Base-by-base conservation (phyloP, 2,797 vertebrate genomes). In the Phoeniculus purpureus region DNA sequence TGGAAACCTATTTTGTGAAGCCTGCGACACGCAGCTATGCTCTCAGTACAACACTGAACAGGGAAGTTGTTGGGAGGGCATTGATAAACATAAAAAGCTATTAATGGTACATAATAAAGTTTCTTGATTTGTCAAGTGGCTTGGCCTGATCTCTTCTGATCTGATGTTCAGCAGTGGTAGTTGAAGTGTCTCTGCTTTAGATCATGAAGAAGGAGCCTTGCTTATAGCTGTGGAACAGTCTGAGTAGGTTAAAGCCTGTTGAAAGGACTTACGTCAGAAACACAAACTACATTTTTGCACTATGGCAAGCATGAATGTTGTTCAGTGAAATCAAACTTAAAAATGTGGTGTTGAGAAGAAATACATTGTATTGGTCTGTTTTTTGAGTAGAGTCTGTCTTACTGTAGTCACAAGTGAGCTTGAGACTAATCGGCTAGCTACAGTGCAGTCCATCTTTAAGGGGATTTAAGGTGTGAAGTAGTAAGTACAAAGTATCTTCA, bases 1-100 rank as follows among this genome's bases (percentile, higher is more conserved):
- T 75, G 81, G 75, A 93, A 94, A 72, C 72, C 54, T 68, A 15
- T 50, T 87, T 84, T 68, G 22, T 32, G 26, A 58, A 14, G 13
- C 59, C 66, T 60, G 58, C 18, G 67, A 14, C 32, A 6, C 17
- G 50, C 55, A 71, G 61, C 15, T 74, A 27, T 12, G 4, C 47
- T 76, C 43, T 31, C 43, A 68, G 31, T 61, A 47, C 45, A 55
- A 22, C 67, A 31, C 51, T 55, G 71, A 51, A 20, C 34, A 87
- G 52, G 50, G 59, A 45, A 85, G 45, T 7, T 91, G 23, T 73
- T 80, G 40, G 65, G 70, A 51, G 54, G 25, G 13, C 54, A 73
- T 51, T 48, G 20, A 68, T 80, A 90, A 71, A 25, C 27, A 45
- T 23, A 51, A 64, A 66, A 87, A 81, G 5, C 43, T 73, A 20